phyloP scores from a whole-genome alignment of 2,797 vertebrate species.

The Ciconia nigra region DNA sequence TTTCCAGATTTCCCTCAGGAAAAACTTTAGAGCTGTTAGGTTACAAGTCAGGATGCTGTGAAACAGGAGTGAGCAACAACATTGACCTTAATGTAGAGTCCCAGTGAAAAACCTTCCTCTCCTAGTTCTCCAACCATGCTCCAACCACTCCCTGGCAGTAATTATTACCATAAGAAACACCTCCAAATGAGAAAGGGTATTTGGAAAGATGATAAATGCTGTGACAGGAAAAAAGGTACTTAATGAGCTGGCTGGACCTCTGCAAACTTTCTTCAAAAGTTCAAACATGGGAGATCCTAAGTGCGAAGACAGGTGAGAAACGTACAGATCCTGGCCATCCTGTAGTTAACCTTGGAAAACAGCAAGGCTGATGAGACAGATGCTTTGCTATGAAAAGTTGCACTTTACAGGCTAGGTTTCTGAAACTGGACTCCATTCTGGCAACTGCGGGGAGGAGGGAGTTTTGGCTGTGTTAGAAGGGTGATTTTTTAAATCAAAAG shows the following conservation, averaged over 20 bases:
- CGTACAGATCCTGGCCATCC: too few relatives aligned
- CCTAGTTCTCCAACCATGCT: neutral
- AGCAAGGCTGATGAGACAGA: neutral
- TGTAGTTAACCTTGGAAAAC: neutral
- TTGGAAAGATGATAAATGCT: neutral
- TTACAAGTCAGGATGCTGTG: neutral
- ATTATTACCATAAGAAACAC: too few relatives aligned
- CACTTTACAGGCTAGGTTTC: neutral
- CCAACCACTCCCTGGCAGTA: neutral
- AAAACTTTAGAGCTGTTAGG: neutral
- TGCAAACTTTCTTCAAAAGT: neutral
- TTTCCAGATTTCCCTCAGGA: neutral
- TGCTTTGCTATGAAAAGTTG: rapidly evolving
- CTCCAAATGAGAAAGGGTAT: neutral
- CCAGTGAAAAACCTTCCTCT: neutral
- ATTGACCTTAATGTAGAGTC: too few relatives aligned
- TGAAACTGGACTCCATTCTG: neutral
- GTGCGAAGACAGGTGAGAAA: neutral
- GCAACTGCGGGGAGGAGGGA: neutral
- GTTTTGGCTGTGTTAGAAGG: neutral
- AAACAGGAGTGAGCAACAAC: neutral
- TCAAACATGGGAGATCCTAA: neutral
- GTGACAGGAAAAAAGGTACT: neutral
- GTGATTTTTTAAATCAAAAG: neutral
- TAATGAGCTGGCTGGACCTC: neutral